Conservation (phyloP, 2,113 vertebrate genomes). For the Dicerorhinus sumatrensis region DNA sequence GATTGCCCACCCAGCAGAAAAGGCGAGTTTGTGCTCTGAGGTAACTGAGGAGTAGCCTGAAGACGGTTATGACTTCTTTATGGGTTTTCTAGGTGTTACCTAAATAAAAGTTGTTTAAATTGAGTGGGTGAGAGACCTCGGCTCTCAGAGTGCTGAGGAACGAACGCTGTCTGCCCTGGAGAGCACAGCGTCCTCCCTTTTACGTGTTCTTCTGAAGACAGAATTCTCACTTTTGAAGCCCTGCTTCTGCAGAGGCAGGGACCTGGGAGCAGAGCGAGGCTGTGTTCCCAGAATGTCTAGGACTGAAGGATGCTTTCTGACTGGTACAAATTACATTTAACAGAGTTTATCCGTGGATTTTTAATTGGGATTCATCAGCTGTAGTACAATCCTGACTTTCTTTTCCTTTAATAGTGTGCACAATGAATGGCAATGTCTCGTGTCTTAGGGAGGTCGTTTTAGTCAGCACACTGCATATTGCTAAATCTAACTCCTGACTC, state of each 20-base stretch:
- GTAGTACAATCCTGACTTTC: background rate
- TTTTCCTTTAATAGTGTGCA: background rate
- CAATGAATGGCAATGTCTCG: background rate
- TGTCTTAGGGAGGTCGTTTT: background rate
- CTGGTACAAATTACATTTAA: background rate
- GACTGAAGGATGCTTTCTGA: background rate
- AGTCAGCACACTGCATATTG: background rate
- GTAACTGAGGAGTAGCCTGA: conserved; percentile 48
- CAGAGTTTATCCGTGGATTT: background rate
- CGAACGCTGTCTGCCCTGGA: background rate
- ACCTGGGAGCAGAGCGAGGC: background rate
- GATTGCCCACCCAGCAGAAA: conserved; percentile 32
- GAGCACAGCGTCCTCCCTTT: background rate
- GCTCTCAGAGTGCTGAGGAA: conserved; percentile 10
- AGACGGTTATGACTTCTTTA: conserved; percentile 35
- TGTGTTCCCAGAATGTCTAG: background rate
- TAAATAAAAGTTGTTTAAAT: conserved; percentile 59
- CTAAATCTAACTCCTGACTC: background rate
- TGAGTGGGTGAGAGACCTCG: background rate
- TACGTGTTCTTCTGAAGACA: background rate
- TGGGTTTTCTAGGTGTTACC: conserved; percentile 47
- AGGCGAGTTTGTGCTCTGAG: conserved; percentile 13
- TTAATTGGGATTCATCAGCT: background rate
- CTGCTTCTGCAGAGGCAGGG: background rate
- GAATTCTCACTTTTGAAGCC: background rate